A percentile compares a stretch with the other conserved stretches of the same genome.
Conservation (phyloP, 2,888 invertebrate species). For the Rugalucina vietnamica region DNA sequence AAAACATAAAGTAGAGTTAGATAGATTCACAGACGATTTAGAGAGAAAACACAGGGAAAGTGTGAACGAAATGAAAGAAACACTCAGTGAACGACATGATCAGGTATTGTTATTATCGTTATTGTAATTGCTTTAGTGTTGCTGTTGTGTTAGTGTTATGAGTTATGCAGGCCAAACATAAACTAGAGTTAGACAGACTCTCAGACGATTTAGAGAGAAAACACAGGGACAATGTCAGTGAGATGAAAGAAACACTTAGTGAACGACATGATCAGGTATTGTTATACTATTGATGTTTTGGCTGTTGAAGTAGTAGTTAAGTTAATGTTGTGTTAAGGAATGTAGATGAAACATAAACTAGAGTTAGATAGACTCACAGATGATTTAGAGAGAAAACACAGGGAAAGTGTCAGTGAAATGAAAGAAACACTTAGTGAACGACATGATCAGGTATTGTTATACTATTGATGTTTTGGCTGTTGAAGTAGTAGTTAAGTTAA, state of each 20-base stretch:
- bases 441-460: slow-evolving; percentile 76
- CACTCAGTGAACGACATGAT: slow-evolving; percentile 71
- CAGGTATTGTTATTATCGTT: too few relatives aligned
- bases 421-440: slow-evolving; percentile 66
- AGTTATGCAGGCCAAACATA: slow-evolving; percentile 71
- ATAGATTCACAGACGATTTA: slow-evolving; percentile 74
- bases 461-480: too few relatives aligned
- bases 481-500: too few relatives aligned
- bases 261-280: slow-evolving; percentile 75
- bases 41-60: slow-evolving; percentile 77
- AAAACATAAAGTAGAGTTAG: slow-evolving; percentile 74
- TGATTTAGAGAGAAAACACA: slow-evolving; percentile 76
- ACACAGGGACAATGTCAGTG: slow-evolving; percentile 75
- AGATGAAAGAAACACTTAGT: slow-evolving; percentile 62
- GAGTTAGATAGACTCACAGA: slow-evolving; percentile 76
- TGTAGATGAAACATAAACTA: slow-evolving; percentile 70
- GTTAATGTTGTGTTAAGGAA: too few relatives aligned
- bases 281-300: too few relatives aligned
- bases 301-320: too few relatives aligned
- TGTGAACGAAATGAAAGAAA: slow-evolving; percentile 64
- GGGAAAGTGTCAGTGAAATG: slow-evolving; percentile 70
- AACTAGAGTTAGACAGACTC: slow-evolving; percentile 73
- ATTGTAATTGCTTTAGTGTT: too few relatives aligned
- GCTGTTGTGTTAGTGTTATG: too few relatives aligned
- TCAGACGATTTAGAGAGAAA: slow-evolving; percentile 74